These are phyloP conservation scores for Polylopha cassiicola DNA, from an alignment of 2,888 invertebrate genomes.

Conservation along the genomic window DNA sequence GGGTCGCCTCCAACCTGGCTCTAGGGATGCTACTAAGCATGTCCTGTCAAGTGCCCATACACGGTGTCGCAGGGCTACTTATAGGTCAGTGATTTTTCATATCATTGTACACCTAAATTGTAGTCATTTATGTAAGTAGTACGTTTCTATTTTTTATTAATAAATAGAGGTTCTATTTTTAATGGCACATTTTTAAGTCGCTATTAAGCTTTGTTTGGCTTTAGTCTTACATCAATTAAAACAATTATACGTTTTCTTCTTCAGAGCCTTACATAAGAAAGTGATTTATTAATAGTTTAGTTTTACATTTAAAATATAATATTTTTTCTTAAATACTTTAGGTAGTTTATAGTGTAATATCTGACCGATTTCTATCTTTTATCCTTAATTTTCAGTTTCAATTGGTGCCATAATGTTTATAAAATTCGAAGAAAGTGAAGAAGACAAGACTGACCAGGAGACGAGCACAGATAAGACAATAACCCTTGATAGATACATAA, in stretches of 20 bases:
- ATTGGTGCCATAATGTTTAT: constrained; percentile 63
- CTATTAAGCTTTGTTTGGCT: no score
- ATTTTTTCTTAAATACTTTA: no score
- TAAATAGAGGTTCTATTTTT: no score
- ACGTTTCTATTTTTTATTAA: no score
- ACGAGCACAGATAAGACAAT: constrained; percentile 41
- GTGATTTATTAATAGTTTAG: no score
- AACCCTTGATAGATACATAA: constrained; percentile 61
- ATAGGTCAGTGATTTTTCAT: constrained; percentile 56
- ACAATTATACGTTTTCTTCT: no score
- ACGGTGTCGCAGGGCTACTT: constrained; percentile 77
- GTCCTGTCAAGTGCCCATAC: constrained; percentile 80
- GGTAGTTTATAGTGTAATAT: no score
- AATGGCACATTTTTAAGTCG: no score
- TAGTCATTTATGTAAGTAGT: no score
- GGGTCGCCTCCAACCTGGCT: constrained; percentile 79
- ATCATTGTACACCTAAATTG: background rate
- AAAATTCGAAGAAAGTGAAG: constrained; percentile 44
- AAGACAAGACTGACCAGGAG: constrained; percentile 29
- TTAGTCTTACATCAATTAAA: no score
- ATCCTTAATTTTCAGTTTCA: constrained; percentile 48
- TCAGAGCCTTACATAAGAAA: no score
- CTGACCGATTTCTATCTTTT: background rate
- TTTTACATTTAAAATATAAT: no score
- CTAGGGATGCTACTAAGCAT: constrained; percentile 80